Percentiles rank a stretch among this genome's conserved stretches.
Evolutionary conservation across 1,140 invertebrate genomes (phyloP).

Genomic region (Drosophila sulfurigaster): DNA sequence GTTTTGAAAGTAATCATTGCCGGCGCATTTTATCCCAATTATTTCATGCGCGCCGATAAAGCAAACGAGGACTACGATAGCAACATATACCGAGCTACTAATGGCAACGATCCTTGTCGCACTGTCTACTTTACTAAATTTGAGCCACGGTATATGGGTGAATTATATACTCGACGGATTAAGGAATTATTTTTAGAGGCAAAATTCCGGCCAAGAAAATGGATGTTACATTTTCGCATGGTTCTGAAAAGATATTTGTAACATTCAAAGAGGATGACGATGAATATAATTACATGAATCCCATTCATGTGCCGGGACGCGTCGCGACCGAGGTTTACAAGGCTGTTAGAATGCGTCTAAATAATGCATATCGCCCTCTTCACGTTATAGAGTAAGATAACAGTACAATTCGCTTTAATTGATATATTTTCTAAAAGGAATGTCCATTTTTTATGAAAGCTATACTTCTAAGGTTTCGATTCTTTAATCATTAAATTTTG

Average conservation of each 20-base stretch:
- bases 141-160: conserved; percentile 90
- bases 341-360: conserved; percentile 90
- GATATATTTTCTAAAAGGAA: too few relatives aligned
- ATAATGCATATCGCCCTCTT: conserved; percentile 86
- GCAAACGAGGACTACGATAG: conserved; percentile 87
- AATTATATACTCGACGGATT: conserved; percentile 88
- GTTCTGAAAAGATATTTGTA: conserved; percentile 86
- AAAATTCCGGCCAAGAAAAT: conserved; percentile 85
- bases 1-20: conserved; percentile 88
- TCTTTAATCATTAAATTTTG: neutral
- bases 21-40: conserved; percentile 96
- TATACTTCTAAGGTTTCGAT: neutral
- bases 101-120: conserved; percentile 90
- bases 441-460: too few relatives aligned
- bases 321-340: conserved; percentile 91
- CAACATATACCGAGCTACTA: conserved; percentile 87
- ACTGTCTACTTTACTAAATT: conserved; percentile 90
- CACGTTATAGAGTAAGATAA: conserved; percentile 84
- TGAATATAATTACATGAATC: conserved; percentile 5
- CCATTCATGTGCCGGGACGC: conserved; percentile 86
- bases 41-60: conserved; percentile 88
- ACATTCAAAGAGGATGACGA: conserved; percentile 86
- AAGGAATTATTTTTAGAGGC: conserved; percentile 86
- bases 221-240: conserved; percentile 88
- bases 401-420: too few relatives aligned